Evolutionary conservation across 2,113 vertebrate genomes (phyloP).

Genomic region (Clupea harengus): DNA sequence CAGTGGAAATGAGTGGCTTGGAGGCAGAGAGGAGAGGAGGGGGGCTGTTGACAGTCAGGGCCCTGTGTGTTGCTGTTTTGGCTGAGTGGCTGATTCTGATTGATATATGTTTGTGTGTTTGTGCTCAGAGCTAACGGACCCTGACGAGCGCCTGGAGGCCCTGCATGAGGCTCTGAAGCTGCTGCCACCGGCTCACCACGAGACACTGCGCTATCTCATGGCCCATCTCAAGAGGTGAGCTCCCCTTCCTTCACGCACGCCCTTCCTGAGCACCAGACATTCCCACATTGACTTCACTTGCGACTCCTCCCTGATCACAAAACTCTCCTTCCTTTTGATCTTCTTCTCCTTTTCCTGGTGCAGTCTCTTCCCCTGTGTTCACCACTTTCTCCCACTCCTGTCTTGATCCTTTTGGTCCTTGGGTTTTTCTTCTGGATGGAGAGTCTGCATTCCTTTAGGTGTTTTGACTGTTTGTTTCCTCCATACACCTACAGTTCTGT

Average conservation of each 20-base stretch:
- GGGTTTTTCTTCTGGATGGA: not conserved
- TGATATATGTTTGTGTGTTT: constrained; percentile 5
- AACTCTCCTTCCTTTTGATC: not conserved
- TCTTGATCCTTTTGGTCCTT: not conserved
- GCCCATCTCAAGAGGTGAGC: constrained; percentile 93
- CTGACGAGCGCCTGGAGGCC: constrained; percentile 90
- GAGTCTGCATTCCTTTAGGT: not conserved
- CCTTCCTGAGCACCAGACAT: constrained; percentile 66
- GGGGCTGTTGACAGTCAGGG: not conserved
- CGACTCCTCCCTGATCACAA: not conserved
- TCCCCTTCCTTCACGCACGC: not conserved
- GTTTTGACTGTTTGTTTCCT: not conserved
- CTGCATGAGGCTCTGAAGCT: constrained; percentile 93
- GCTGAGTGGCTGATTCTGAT: not conserved
- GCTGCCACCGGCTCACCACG: constrained; percentile 94
- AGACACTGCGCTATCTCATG: constrained; percentile 96
- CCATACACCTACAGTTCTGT: not conserved
- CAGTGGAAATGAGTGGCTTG: not conserved
- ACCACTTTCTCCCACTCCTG: not conserved
- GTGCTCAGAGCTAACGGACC: constrained; percentile 82
- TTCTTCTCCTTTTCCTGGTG: not conserved
- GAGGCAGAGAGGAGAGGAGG: constrained; percentile 2
- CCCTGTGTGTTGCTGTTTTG: not conserved
- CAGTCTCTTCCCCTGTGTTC: not conserved
- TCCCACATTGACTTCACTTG: not conserved